Base-by-base conservation (phyloP, 2,888 invertebrate species). In the Melinaea marsaeus region DNA sequence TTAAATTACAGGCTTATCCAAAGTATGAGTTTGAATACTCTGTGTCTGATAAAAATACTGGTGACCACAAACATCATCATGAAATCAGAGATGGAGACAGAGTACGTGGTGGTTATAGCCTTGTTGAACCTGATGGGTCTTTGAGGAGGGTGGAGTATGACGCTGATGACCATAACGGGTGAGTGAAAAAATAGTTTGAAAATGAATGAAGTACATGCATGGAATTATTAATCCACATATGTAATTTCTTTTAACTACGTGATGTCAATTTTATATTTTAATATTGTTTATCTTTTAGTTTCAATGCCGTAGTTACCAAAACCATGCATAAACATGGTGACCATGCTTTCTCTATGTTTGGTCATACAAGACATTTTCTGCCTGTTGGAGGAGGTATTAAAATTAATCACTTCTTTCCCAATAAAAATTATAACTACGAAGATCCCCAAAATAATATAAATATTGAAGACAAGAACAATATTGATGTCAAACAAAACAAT, bases 1-100 rank as follows among this genome's bases (percentile, higher is more conserved):
- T 58, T 13, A 3, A 33, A 35, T 71, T 70, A 71, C 72, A 91
- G 86, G 75, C 90, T 0, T 92, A 92, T 72, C 92, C 93, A 34
- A 92, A 92, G 81, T 92, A 93, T 74, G 91, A 92, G 75, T 92
- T 92, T 74, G 91, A 92, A 74, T 92, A 93, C 68, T 90, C 92
- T 42, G 92, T 93, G 59, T 90, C 92, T 4, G 92, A 93, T 64
- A 88, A 88, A 62, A 90, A 91, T 68, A 92, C 92, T 0, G 92
- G 92, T 7, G 92, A 92, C 72, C 90, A 91, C 67, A 92, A 93
- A 71, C 83, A 85, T 46, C 92, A 93, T 68, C 80, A 83, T 4
- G 92, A 93, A 75, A 75, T 85, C 22, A 83, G 92, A 58, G 92
- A 92, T 62, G 92, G 92, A 0, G 92, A 92, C 70, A 81, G 84